phyloP scores from a whole-genome alignment of 2,797 vertebrate species.

The Poeciliopsis turneri region DNA sequence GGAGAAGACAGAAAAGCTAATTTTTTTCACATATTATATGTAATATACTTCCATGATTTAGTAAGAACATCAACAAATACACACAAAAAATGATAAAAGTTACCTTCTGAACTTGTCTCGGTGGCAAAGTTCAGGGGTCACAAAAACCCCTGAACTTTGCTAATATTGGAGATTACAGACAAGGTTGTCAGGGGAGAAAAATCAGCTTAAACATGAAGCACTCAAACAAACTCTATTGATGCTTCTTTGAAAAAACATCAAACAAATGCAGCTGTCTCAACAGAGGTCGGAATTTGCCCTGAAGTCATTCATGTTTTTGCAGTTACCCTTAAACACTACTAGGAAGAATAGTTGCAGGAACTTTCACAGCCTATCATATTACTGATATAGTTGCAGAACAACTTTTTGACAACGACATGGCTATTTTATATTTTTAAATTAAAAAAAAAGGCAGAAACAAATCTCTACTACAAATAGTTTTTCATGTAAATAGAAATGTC shows the following conservation, averaged over 20 bases:
- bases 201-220: background rate
- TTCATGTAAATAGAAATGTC: background rate
- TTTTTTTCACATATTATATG: no score
- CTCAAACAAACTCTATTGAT: background rate
- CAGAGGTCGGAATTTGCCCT: conserved; percentile 12
- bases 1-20: no score
- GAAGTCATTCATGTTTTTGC: conserved; percentile 3
- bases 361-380: background rate
- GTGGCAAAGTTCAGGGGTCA: no score
- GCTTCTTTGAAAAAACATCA: background rate
- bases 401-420: background rate
- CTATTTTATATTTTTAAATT: background rate
- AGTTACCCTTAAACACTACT: background rate
- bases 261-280: background rate
- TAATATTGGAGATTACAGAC: background rate
- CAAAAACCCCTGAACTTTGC: background rate
- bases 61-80: no score
- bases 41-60: no score
- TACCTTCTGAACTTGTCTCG: no score
- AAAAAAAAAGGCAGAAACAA: background rate
- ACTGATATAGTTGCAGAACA: background rate
- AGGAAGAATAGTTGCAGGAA: background rate
- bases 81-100: no score
- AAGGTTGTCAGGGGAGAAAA: background rate
- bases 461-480: background rate